Evolutionary conservation across 2,888 invertebrate species (phyloP).

Genomic region (Dioctria rufipes): DNA sequence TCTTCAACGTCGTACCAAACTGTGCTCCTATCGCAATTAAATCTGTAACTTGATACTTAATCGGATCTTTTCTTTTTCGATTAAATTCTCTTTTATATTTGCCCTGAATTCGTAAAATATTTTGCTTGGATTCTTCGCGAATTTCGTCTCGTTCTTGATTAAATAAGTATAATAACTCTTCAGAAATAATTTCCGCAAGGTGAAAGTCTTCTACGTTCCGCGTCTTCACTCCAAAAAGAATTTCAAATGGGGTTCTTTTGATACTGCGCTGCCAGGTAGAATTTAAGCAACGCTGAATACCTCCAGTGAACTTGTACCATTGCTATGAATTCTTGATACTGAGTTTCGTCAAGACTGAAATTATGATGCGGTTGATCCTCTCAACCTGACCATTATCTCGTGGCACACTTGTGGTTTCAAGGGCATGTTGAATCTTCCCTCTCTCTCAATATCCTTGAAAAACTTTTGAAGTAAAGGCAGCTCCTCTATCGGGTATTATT

Average conservation of each 20-base stretch:
- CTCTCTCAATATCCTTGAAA: too few species aligned
- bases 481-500: conserved; percentile 62
- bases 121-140: not conserved
- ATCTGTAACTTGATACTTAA: not conserved
- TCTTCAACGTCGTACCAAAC: not conserved
- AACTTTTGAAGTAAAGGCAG: conserved; percentile 65
- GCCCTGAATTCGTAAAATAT: not conserved
- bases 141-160: not conserved
- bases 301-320: conserved; percentile 62
- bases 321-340: conserved; percentile 62
- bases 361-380: conserved; percentile 64
- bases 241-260: conserved; percentile 51
- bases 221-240: conserved; percentile 50
- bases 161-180: not conserved
- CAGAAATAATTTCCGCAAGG: not conserved
- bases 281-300: conserved; percentile 62
- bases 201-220: not conserved
- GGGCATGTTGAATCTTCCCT: conserved; percentile 59
- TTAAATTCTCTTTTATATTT: not conserved
- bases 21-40: not conserved
- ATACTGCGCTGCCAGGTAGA: conserved; percentile 51
- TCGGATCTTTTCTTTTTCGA: not conserved
- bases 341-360: conserved; percentile 65
- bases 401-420: conserved; percentile 63
- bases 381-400: conserved; percentile 67